Evolutionary conservation across 2,888 invertebrate genomes (phyloP).

Genomic region (Melipona bicolor): DNA sequence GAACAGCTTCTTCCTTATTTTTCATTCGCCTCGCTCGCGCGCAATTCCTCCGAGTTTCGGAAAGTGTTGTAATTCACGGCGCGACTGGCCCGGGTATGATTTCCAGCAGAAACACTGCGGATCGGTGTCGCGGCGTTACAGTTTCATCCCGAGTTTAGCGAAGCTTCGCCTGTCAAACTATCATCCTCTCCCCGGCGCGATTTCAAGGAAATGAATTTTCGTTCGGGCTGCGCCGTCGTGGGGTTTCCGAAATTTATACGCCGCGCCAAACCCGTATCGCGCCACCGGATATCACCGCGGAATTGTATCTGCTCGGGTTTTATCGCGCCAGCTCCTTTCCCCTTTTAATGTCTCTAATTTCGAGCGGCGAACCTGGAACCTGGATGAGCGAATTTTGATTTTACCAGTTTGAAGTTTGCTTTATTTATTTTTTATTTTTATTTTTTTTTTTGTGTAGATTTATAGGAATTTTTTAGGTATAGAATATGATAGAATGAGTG

Average conservation of each 20-base stretch:
- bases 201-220: slow-evolving; percentile 32
- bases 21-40: slow-evolving; percentile 22
- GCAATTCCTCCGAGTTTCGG: slow-evolving; percentile 31
- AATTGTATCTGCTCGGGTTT: background rate
- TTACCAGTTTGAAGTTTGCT: too few species aligned
- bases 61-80: slow-evolving; percentile 50
- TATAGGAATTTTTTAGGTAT: background rate
- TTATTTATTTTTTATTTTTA: background rate
- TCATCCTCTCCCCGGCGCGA: slow-evolving; percentile 10
- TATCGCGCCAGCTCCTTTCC: background rate
- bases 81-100: slow-evolving; percentile 43
- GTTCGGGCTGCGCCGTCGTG: slow-evolving; percentile 3
- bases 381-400: background rate
- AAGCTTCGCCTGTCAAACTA: slow-evolving; percentile 43
- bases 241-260: background rate
- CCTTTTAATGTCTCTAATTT: background rate
- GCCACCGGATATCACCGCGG: background rate
- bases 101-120: slow-evolving; percentile 39
- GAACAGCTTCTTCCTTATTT: slow-evolving; percentile 27
- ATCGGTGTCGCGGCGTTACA: slow-evolving; percentile 37
- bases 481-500: too few species aligned
- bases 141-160: slow-evolving; percentile 43
- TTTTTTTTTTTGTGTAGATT: too few species aligned
- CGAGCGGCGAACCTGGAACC: too few species aligned
- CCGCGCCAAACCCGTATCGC: background rate